A percentile compares a stretch with the other conserved stretches of the same genome.
Evolutionary conservation across 2,888 invertebrate species (phyloP).

Genomic region (Drosophila pseudotalamancana): DNA sequence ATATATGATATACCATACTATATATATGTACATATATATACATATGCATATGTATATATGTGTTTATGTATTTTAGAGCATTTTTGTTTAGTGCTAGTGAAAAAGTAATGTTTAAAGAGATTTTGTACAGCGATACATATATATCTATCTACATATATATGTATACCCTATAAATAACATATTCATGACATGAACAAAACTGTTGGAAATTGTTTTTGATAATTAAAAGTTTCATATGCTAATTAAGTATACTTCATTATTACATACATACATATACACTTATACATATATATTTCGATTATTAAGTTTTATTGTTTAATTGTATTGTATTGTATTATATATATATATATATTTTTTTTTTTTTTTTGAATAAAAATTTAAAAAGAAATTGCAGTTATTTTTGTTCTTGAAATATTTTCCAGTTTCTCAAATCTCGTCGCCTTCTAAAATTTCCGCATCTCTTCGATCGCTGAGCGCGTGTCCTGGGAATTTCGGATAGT

Average conservation of each 20-base stretch:
- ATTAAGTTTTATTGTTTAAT: slow-evolving; percentile 13
- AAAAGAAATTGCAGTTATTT: slow-evolving; percentile 26
- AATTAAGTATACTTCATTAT: slow-evolving; percentile 35
- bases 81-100: slow-evolving; percentile 53
- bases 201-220: slow-evolving; percentile 45
- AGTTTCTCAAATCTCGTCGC: slow-evolving; percentile 65
- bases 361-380: slow-evolving; percentile 48
- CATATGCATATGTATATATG: slow-evolving; percentile 14
- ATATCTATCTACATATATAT: slow-evolving; percentile 20
- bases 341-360: no score
- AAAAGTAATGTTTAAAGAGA: slow-evolving; percentile 39
- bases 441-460: slow-evolving; percentile 53
- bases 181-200: slow-evolving; percentile 6
- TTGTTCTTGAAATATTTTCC: slow-evolving; percentile 32
- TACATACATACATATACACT: slow-evolving; percentile 28
- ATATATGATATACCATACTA: slow-evolving; percentile 25
- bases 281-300: slow-evolving; percentile 17
- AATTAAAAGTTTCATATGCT: slow-evolving; percentile 41
- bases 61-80: slow-evolving; percentile 51
- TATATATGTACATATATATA: slow-evolving; percentile 1
- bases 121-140: slow-evolving; percentile 49
- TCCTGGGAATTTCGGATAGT: not conserved
- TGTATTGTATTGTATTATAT: no score
- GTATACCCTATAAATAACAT: slow-evolving; percentile 20
- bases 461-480: slow-evolving; percentile 50